Base-by-base conservation (phyloP, 2,888 invertebrate species). In the Sphinx pinastri region DNA sequence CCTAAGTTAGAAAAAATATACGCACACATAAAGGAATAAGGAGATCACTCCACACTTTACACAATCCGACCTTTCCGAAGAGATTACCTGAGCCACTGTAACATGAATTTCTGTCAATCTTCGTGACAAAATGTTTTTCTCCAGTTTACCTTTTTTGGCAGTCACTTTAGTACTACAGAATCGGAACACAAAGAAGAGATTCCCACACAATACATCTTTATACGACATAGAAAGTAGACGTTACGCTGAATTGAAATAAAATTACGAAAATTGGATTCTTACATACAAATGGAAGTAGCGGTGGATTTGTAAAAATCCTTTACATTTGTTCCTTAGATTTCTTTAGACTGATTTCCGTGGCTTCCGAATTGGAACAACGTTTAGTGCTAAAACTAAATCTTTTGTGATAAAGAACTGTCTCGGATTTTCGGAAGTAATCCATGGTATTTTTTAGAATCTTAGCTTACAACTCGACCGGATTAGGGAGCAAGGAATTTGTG, bases 241-340 rank as follows among this genome's bases (percentile, higher is more conserved):
- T 63, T 63, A 63, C 63, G 19, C 19, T 49, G 63, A 47, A 63
- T 63, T 63, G 63, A 49, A 63, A 63, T 63, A 63, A 63, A 63
- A 63, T 63, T 63, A 63, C 47, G 63, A 63, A 63, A 63, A 63
- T 63, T 63, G 63, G 19, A 63, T 63, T 63, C 63, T 63, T 49
- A 63, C 63, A 63, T 63, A 63, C 49, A 63, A 63, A 63, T 63
- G 63, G 63, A 19, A 63, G 63, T 63, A 63, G 49, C 49, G 63
- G 63, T 63, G 63, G 63, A 63, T 63, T 63, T 63, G 47, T 49
- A 19, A 6, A 63, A 63, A 63, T 63, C 63, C 63, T 63, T 49
- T 63, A 47, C 63, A 63, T 63, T 63, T 63, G 63, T 63, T 63
- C 49, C 63, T 63, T 63, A 63, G 47, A 49, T 63, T 63, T 49